Conservation (phyloP, 2,888 invertebrate genomes). For the Meganola albula region DNA sequence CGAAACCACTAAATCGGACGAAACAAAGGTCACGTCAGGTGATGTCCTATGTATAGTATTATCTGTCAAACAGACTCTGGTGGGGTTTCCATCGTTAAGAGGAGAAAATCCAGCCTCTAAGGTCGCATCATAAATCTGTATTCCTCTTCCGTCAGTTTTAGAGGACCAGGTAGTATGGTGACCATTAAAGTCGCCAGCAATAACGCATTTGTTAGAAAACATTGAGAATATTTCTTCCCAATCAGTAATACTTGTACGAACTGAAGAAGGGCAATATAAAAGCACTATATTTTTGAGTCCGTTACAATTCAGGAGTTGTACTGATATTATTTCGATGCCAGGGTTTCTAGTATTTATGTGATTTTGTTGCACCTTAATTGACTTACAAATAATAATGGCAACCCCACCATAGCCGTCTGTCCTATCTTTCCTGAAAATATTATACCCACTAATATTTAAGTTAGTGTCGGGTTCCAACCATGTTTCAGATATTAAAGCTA, state of each 20-base stretch:
- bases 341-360: not conserved
- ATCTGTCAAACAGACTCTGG: not conserved
- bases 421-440: conserved; percentile 1
- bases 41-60: not conserved
- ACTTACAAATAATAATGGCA: not conserved
- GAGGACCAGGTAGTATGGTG: not conserved
- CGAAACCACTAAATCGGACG: not conserved
- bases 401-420: not conserved
- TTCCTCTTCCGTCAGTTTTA: not conserved
- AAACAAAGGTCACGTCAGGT: conserved; percentile 1
- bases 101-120: not conserved
- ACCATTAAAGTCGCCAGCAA: conserved; percentile 1
- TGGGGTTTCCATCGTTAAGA: not conserved
- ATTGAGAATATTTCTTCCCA: not conserved
- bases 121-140: not conserved
- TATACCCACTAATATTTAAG: not conserved
- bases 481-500: not conserved
- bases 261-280: not conserved
- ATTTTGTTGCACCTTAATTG: not conserved
- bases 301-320: not conserved
- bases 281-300: not conserved
- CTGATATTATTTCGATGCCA: not conserved
- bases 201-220: not conserved
- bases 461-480: not conserved
- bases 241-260: not conserved